Evolutionary conservation across 2,888 invertebrate species (phyloP).

Genomic region (Cataglyphis altisquamis): DNA sequence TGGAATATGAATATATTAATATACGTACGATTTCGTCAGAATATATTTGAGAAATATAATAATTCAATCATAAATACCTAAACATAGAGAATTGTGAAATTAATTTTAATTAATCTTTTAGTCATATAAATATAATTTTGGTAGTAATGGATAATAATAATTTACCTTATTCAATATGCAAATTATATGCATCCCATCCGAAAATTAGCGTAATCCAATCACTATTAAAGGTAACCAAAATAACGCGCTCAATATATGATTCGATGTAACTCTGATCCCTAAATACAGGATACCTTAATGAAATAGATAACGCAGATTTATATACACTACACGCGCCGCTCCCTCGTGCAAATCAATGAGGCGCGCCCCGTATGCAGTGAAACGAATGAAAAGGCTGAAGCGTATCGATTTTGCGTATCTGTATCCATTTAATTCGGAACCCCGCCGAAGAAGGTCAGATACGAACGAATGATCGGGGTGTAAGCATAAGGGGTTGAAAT

Average conservation of each 20-base stretch:
- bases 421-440: constrained; percentile 78
- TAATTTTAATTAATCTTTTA: constrained; percentile 4
- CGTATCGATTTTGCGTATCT: constrained; percentile 77
- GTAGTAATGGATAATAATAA: not conserved
- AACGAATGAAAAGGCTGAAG: constrained; percentile 62
- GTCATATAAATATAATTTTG: not conserved
- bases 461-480: constrained; percentile 63
- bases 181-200: constrained; percentile 30
- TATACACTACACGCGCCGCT: constrained; percentile 38
- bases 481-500: constrained; percentile 81
- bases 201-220: constrained; percentile 50
- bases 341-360: constrained; percentile 35
- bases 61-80: not conserved
- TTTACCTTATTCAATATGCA: not conserved
- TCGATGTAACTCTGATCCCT: constrained; percentile 50
- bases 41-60: not conserved
- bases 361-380: constrained; percentile 15
- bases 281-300: constrained; percentile 26
- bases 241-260: constrained; percentile 31
- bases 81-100: not conserved
- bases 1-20: not conserved
- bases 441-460: constrained; percentile 69
- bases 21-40: not conserved
- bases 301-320: constrained; percentile 58
- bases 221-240: constrained; percentile 11